phyloP scores from a whole-genome alignment of 2,888 invertebrate species.

The Thelaira solivaga region DNA sequence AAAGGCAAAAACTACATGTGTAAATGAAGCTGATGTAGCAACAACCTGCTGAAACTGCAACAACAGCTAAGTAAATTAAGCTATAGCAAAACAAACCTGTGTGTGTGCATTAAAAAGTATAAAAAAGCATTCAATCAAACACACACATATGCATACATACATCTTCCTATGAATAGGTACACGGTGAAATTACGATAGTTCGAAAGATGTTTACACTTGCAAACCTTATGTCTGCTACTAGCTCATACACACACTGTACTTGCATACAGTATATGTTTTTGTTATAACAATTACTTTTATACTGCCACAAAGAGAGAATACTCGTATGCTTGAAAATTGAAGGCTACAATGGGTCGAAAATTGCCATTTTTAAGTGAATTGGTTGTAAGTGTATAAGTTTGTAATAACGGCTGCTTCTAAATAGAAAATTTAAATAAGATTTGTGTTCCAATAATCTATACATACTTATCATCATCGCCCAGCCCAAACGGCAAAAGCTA shows the following conservation, averaged over 20 bases:
- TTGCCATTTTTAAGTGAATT: neutral
- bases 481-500: too few species aligned
- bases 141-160: neutral
- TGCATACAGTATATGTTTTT: conserved; percentile 20
- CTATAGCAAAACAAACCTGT: conserved; percentile 6
- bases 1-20: neutral
- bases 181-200: conserved; percentile 10
- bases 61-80: conserved; percentile 29
- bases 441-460: too few species aligned
- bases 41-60: conserved; percentile 57
- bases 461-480: too few species aligned
- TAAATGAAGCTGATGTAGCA: neutral
- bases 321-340: conserved; percentile 1
- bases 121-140: conserved; percentile 13
- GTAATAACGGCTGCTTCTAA: too few species aligned
- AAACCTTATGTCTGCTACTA: neutral
- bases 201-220: conserved; percentile 24
- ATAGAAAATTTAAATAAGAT: too few species aligned
- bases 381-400: too few species aligned
- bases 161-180: neutral
- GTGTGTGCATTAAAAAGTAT: neutral
- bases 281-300: conserved; percentile 45
- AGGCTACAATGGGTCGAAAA: conserved; percentile 8
- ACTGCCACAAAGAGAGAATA: conserved; percentile 10
- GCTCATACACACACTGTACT: neutral